Evolutionary conservation across 2,888 invertebrate species (phyloP).

Genomic region (Petrolisthes cinctipes): DNA sequence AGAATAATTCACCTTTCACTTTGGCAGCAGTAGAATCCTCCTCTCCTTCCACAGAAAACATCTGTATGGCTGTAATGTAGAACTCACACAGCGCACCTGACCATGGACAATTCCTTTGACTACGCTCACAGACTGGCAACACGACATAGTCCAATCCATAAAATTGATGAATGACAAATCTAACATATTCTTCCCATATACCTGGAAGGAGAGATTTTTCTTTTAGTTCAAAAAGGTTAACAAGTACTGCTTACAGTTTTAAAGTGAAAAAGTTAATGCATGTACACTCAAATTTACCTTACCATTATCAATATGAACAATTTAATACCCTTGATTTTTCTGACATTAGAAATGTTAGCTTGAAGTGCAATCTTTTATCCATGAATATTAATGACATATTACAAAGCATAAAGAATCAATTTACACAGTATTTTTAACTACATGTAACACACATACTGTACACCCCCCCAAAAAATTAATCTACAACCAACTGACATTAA

Average conservation of each 20-base stretch:
- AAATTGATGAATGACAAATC: conserved; percentile 72
- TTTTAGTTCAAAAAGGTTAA: no score
- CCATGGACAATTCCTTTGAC: conserved; percentile 85
- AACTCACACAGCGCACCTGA: conserved; percentile 80
- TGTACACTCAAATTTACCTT: neutral
- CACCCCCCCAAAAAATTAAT: no score
- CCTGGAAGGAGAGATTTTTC: conserved; percentile 24
- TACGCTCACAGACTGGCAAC: conserved; percentile 76
- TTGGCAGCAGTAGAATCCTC: conserved; percentile 23
- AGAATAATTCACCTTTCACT: conserved; percentile 50
- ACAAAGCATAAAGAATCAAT: no score
- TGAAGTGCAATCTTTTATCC: no score
- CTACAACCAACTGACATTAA: no score
- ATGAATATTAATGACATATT: no score
- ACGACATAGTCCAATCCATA: conserved; percentile 71
- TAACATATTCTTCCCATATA: conserved; percentile 76
- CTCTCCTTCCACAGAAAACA: conserved; percentile 32
- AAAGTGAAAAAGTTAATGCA: neutral
- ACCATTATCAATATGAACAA: neutral
- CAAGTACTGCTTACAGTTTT: neutral
- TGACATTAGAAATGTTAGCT: neutral
- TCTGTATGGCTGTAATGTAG: conserved; percentile 74
- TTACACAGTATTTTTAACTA: no score
- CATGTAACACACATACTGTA: no score
- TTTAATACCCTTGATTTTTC: neutral